Evolutionary conservation across 2,797 vertebrate genomes (phyloP).

Genomic region (Nannoperca obscura): DNA sequence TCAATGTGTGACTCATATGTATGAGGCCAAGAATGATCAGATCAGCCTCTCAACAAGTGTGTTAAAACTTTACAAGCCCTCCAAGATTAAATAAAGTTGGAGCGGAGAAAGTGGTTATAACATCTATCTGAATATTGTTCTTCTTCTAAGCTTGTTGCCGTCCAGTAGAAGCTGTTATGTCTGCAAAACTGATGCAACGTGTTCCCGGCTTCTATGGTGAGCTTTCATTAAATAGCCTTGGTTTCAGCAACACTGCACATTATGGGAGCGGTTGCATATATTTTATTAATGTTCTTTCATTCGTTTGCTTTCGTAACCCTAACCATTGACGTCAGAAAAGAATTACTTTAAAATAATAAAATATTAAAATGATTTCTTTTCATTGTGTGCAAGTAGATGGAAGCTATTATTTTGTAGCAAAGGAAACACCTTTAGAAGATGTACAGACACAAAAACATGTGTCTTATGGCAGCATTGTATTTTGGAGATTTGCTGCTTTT

Average conservation of each 20-base stretch:
- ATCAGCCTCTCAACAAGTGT: conserved; percentile 32
- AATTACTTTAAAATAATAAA: conserved; percentile 12
- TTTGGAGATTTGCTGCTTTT: background rate
- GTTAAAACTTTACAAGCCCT: conserved; percentile 27
- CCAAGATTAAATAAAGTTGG: background rate
- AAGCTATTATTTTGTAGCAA: conserved; percentile 9
- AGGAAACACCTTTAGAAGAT: background rate
- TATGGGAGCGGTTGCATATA: background rate
- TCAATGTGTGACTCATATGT: conserved; percentile 32
- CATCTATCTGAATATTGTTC: background rate
- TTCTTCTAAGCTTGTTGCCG: background rate
- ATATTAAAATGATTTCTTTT: background rate
- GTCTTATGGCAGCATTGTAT: background rate
- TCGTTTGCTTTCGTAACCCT: conserved; percentile 6
- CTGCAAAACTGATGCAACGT: background rate
- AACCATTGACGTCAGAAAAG: background rate
- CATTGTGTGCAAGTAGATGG: too few relatives aligned
- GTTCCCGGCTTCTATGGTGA: conserved; percentile 2
- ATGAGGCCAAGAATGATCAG: conserved; percentile 36
- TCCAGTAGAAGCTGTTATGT: background rate
- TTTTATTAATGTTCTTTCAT: background rate
- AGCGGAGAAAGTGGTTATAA: background rate
- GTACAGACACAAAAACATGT: background rate
- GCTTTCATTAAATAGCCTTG: conserved; percentile 27
- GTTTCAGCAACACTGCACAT: background rate